phyloP scores from a whole-genome alignment of 2,113 vertebrate genomes.

The Origma solitaria region DNA sequence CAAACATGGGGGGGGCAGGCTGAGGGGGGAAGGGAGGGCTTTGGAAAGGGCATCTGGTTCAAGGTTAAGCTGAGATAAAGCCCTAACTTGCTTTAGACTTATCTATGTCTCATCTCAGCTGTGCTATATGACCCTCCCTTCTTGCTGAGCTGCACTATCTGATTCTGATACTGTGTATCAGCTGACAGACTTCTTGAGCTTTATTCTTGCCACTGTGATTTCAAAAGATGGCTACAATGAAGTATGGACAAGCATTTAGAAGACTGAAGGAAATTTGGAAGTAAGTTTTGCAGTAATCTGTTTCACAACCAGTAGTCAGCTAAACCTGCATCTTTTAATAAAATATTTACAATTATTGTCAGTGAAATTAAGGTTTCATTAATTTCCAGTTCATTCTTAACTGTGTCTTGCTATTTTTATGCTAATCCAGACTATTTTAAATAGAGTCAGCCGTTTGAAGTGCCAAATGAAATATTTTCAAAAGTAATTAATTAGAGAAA shows the following conservation, averaged over 20 bases:
- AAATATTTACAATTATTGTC: background rate
- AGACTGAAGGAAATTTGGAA: background rate
- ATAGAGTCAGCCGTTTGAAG: background rate
- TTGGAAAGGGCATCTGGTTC: conserved; percentile 9
- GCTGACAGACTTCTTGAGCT: conserved; percentile 15
- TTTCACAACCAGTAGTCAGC: background rate
- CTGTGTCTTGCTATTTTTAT: background rate
- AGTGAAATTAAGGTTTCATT: background rate
- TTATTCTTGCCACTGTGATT: conserved; percentile 6
- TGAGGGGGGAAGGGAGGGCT: background rate
- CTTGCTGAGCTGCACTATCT: conserved; percentile 25
- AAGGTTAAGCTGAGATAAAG: conserved; percentile 50
- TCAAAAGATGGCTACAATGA: background rate
- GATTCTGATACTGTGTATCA: conserved; percentile 34
- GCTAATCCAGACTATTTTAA: background rate
- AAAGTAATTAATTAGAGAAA: background rate
- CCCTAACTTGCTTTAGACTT: conserved; percentile 15
- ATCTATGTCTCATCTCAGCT: conserved; percentile 19
- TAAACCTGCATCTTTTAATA: background rate
- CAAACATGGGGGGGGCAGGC: background rate
- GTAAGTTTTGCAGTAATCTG: background rate
- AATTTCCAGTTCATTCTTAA: background rate
- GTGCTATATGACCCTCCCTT: background rate
- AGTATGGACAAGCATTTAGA: background rate
- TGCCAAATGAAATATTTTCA: background rate